Evolutionary conservation across 2,888 invertebrate genomes (phyloP).

Genomic region (Phengaris arion): DNA sequence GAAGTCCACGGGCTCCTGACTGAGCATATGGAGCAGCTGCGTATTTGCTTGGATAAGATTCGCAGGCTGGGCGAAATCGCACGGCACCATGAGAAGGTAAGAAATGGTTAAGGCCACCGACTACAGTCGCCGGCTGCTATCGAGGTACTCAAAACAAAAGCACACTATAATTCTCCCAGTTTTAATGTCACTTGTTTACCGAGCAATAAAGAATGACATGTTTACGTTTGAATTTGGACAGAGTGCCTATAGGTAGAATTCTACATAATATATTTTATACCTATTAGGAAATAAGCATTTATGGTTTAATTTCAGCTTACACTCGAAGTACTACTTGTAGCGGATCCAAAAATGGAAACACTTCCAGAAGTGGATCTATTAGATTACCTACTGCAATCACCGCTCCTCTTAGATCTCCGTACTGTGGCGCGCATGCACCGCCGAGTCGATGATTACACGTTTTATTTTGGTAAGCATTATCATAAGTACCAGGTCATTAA

Average conservation of each 20-base stretch:
- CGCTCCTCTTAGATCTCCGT: slow-evolving; percentile 59
- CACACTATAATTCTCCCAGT: too few species aligned
- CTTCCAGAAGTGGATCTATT: slow-evolving; percentile 72
- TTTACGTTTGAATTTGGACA: too few species aligned
- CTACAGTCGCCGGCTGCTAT: too few species aligned
- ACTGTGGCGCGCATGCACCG: slow-evolving; percentile 55
- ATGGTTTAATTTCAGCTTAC: slow-evolving; percentile 50
- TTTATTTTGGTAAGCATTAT: slow-evolving; percentile 60
- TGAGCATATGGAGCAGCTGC: slow-evolving; percentile 66
- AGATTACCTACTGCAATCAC: slow-evolving; percentile 67
- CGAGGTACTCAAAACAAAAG: too few species aligned
- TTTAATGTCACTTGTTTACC: too few species aligned
- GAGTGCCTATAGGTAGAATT: neutral
- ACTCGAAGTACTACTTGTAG: slow-evolving; percentile 61
- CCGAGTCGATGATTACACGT: slow-evolving; percentile 64
- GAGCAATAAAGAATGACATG: too few species aligned
- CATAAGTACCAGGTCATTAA: too few species aligned
- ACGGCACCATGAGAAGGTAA: slow-evolving; percentile 50
- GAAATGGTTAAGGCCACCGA: slow-evolving; percentile 32
- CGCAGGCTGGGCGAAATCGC: slow-evolving; percentile 54
- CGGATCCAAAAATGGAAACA: slow-evolving; percentile 65
- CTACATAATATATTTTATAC: too few species aligned
- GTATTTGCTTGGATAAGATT: slow-evolving; percentile 63
- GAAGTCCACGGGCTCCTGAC: slow-evolving; percentile 55
- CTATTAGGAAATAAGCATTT: too few species aligned